Conservation (phyloP, 1,140 invertebrate genomes). For the Calliphora vicina region DNA sequence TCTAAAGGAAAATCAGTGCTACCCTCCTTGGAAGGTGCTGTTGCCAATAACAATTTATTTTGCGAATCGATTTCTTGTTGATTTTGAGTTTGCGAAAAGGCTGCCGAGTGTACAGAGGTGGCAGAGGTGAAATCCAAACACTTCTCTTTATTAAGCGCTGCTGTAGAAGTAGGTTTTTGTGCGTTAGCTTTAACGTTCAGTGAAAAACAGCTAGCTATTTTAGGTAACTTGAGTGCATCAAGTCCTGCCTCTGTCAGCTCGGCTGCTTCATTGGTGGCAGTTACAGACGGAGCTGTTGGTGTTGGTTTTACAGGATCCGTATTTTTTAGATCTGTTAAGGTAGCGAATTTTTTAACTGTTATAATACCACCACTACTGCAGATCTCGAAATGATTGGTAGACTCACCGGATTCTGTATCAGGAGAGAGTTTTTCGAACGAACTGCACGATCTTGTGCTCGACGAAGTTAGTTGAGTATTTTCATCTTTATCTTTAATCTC, state of each 20-base stretch:
- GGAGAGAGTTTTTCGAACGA: not conserved
- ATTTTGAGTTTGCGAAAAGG: not conserved
- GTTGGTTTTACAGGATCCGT: too few species aligned
- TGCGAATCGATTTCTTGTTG: not conserved
- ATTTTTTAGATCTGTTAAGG: not conserved
- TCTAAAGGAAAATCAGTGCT: not conserved
- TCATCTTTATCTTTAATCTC: not conserved
- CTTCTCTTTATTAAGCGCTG: not conserved
- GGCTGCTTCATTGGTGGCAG: not conserved
- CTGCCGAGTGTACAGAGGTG: not conserved
- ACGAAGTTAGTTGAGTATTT: not conserved
- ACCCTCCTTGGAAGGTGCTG: slow-evolving; percentile 26
- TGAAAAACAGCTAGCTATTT: slow-evolving; percentile 52
- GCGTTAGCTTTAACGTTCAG: slow-evolving; percentile 38
- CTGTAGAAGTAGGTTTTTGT: not conserved
- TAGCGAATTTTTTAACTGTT: slow-evolving; percentile 15
- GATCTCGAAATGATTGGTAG: not conserved
- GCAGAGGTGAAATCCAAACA: slow-evolving; percentile 18
- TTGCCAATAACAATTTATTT: not conserved
- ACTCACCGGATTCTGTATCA: not conserved
- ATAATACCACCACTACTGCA: not conserved
- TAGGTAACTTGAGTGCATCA: slow-evolving; percentile 44
- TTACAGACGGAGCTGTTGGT: too few species aligned
- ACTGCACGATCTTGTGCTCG: not conserved
- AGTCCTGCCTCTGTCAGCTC: too few species aligned